These are phyloP conservation scores for Rhea americana DNA, from an alignment of 2,113 vertebrate genomes.

Conservation along the genomic window DNA sequence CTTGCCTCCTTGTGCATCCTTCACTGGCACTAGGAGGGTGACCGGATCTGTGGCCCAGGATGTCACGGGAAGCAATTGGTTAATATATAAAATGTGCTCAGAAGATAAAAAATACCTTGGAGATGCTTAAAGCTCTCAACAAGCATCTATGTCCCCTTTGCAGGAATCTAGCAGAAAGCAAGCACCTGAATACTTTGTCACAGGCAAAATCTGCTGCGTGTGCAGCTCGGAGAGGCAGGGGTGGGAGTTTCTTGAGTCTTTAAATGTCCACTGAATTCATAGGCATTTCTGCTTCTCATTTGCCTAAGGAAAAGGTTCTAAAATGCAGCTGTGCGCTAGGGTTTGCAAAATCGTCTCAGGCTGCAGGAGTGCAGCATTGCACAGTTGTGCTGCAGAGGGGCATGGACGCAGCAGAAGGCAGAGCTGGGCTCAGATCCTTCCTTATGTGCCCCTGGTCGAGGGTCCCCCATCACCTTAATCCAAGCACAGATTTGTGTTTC, in stretches of 20 bases:
- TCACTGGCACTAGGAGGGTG: background rate
- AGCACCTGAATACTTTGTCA: constrained; percentile 11
- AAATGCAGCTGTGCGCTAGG: fast-evolving
- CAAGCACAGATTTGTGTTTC: background rate
- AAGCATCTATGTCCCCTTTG: constrained; percentile 3
- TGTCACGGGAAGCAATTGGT: background rate
- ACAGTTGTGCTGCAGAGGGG: background rate
- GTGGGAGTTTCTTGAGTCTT: constrained; percentile 9
- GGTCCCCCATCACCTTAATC: fast-evolving
- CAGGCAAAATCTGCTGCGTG: background rate
- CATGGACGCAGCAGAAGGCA: background rate
- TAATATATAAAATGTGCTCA: background rate
- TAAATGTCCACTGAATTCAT: background rate
- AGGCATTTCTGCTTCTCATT: background rate
- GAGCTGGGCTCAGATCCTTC: background rate
- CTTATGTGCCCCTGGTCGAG: background rate
- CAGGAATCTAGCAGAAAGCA: background rate
- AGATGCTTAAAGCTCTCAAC: constrained; percentile 11
- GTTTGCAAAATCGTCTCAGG: background rate
- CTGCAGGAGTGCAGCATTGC: background rate
- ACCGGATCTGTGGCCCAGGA: background rate
- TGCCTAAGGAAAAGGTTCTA: background rate
- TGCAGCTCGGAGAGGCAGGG: background rate
- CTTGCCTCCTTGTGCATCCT: background rate
- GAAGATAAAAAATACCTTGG: background rate